Evolutionary conservation across 64 coral and sea anemone genomes (phyloP).

Genomic region (Astreopora myriophthalma): DNA sequence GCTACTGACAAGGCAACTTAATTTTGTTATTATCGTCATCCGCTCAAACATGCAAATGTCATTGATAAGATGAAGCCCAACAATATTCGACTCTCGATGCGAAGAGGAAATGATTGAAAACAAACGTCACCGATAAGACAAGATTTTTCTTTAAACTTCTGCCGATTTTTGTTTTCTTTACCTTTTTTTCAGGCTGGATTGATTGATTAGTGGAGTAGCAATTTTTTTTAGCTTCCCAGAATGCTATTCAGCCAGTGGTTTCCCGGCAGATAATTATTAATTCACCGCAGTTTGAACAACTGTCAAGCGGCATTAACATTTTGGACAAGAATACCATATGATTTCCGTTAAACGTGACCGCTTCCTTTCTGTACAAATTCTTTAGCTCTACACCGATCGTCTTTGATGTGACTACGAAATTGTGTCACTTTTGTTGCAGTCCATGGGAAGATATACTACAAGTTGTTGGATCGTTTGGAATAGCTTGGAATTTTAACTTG

Average conservation of each 20-base stretch:
- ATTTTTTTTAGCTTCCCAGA: background rate
- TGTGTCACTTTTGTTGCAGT: background rate
- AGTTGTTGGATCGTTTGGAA: background rate
- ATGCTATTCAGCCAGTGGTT: background rate
- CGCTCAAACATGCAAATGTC: background rate
- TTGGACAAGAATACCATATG: background rate
- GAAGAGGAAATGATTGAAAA: background rate
- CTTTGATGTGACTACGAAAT: background rate
- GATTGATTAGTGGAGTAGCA: too few relatives aligned
- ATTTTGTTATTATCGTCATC: background rate
- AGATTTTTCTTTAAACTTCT: background rate
- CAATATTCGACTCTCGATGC: background rate
- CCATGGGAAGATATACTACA: background rate
- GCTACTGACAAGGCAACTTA: background rate
- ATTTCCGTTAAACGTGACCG: slow-evolving; percentile 40
- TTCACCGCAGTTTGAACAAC: background rate
- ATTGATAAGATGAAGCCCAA: background rate
- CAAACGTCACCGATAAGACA: background rate
- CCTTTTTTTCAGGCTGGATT: too few relatives aligned
- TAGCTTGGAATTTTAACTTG: background rate
- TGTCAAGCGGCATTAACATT: slow-evolving; percentile 2
- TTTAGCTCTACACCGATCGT: background rate
- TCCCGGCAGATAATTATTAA: background rate
- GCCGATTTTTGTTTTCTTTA: background rate
- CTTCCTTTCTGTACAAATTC: background rate